Conservation (phyloP, 2,797 vertebrate species). For the Balearica regulorum region DNA sequence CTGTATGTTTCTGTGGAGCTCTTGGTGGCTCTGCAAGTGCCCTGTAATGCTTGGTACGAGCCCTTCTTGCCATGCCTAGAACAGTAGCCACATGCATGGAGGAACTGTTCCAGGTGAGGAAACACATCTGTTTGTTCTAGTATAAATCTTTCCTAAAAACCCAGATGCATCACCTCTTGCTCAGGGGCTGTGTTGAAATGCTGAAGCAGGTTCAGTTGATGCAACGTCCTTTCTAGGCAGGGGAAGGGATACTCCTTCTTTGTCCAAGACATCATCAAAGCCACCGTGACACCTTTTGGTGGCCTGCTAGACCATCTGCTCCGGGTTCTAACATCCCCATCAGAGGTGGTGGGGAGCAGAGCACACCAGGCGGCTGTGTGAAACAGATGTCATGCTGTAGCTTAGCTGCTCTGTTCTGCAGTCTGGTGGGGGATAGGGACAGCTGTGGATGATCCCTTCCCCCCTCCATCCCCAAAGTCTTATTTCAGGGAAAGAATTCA, state of each 20-base stretch:
- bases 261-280: neutral
- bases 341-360: neutral
- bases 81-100: fast-evolving
- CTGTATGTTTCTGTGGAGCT: neutral
- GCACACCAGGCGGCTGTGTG: neutral
- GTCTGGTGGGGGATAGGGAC: conserved; percentile 9
- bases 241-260: neutral
- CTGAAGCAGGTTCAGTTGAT: neutral
- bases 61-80: neutral
- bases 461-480: neutral
- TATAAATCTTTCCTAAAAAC: neutral
- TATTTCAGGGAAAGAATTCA: conserved; percentile 57
- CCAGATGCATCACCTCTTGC: too few relatives aligned
- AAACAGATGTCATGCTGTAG: neutral
- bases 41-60: too few relatives aligned
- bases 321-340: fast-evolving
- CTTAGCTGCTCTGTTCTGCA: fast-evolving
- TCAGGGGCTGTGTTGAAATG: neutral
- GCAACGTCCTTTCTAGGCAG: neutral
- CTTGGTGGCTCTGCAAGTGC: neutral
- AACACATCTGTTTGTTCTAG: neutral
- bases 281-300: fast-evolving
- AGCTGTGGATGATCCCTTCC: conserved; percentile 53
- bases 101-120: neutral
- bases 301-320: neutral